These are phyloP conservation scores for Chaetophractus vellerosus DNA, from an alignment of 2,797 vertebrate species.

Conservation along the genomic window DNA sequence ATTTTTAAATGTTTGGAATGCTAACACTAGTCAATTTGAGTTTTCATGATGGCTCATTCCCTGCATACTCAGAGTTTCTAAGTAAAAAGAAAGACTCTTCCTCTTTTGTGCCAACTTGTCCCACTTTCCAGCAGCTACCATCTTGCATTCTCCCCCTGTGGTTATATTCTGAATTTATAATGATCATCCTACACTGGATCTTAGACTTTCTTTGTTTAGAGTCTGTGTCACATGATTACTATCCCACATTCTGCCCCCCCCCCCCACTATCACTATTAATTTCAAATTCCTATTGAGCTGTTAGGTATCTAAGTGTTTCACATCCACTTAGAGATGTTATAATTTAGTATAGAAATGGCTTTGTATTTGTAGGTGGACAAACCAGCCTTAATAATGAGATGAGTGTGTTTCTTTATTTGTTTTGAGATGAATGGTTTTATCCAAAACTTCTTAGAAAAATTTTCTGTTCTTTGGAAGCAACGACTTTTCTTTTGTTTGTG, in stretches of 20 bases:
- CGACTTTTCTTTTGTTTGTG: neutral
- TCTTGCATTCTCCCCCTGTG: neutral
- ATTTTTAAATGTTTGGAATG: neutral
- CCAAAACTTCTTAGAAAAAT: conserved; percentile 37
- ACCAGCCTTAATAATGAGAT: conserved; percentile 14
- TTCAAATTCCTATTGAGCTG: neutral
- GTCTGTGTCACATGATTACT: neutral
- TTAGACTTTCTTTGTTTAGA: neutral
- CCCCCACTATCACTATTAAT: neutral
- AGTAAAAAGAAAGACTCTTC: neutral
- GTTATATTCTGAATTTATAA: neutral
- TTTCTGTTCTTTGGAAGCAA: neutral
- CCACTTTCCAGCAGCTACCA: neutral
- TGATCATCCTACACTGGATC: no score
- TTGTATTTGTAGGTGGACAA: neutral
- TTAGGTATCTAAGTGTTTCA: neutral
- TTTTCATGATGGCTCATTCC: neutral
- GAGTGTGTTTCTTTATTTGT: neutral
- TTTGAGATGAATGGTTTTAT: neutral
- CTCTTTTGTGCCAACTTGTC: neutral
- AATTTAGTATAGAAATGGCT: conserved; percentile 28
- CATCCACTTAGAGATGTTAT: neutral
- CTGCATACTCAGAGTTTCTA: neutral
- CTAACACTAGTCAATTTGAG: neutral
- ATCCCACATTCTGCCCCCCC: no score